Conservation (phyloP, 1,140 invertebrate species). For the Monomorium pharaonis region DNA sequence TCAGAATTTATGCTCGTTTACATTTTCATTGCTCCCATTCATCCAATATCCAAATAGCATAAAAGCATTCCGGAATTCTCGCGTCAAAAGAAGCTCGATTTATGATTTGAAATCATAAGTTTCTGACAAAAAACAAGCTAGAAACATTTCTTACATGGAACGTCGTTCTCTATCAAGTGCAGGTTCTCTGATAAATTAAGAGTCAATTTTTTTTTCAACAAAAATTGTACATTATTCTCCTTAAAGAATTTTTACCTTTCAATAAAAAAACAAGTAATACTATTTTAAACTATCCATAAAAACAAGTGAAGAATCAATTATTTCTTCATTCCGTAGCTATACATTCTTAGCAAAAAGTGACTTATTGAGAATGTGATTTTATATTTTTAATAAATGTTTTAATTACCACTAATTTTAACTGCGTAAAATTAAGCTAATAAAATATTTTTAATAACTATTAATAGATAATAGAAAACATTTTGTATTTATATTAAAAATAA, state of each 20-base stretch:
- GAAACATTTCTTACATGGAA: background rate
- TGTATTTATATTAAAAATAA: no score
- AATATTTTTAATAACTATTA: no score
- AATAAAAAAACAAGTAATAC: background rate
- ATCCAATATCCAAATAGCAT: background rate
- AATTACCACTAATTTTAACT: no score
- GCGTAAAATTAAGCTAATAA: no score
- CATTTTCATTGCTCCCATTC: background rate
- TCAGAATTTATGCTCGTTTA: background rate
- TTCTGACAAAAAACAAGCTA: background rate
- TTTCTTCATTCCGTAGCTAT: no score
- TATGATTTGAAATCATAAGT: slow-evolving; percentile 7
- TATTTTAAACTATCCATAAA: background rate
- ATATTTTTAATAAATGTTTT: no score
- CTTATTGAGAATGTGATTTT: no score
- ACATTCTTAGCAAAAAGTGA: no score
- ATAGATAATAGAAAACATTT: no score
- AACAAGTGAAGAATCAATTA: background rate
- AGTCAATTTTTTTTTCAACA: background rate
- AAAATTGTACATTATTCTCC: background rate
- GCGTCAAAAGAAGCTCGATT: slow-evolving; percentile 2
- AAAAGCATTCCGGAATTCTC: background rate
- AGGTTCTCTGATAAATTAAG: background rate
- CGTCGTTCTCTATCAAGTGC: background rate
- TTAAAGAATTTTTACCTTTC: background rate